Evolutionary conservation across 2,113 vertebrate genomes (phyloP).

Genomic region (Acinonyx jubatus): DNA sequence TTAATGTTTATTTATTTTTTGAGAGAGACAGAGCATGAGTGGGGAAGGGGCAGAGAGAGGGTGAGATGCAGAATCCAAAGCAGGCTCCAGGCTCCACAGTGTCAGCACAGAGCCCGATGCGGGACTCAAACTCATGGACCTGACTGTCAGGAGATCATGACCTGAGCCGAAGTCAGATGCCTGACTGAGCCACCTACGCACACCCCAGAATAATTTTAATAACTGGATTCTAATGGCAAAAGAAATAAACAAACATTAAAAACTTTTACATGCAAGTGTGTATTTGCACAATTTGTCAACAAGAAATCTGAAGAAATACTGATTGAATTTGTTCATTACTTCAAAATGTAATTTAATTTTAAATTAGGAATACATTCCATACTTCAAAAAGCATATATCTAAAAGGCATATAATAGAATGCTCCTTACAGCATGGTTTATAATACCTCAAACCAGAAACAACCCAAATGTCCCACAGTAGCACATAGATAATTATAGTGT

Average conservation of each 20-base stretch:
- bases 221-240: not conserved
- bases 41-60: too few relatives aligned
- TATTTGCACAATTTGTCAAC: not conserved
- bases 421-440: not conserved
- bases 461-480: not conserved
- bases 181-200: too few relatives aligned
- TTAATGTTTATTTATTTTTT: too few relatives aligned
- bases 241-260: not conserved
- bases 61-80: too few relatives aligned
- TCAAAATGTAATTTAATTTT: conserved; percentile 11
- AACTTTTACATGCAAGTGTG: not conserved
- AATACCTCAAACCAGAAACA: not conserved
- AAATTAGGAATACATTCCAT: not conserved
- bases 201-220: not conserved
- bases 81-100: too few relatives aligned
- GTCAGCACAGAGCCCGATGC: too few relatives aligned
- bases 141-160: too few relatives aligned
- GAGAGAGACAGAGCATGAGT: too few relatives aligned
- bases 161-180: too few relatives aligned
- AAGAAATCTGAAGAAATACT: not conserved
- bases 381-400: not conserved
- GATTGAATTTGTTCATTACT: not conserved
- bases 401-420: not conserved
- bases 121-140: too few relatives aligned
- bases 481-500: not conserved